phyloP scores from a whole-genome alignment of 1,140 invertebrate species.

The Coelopa frigida region DNA sequence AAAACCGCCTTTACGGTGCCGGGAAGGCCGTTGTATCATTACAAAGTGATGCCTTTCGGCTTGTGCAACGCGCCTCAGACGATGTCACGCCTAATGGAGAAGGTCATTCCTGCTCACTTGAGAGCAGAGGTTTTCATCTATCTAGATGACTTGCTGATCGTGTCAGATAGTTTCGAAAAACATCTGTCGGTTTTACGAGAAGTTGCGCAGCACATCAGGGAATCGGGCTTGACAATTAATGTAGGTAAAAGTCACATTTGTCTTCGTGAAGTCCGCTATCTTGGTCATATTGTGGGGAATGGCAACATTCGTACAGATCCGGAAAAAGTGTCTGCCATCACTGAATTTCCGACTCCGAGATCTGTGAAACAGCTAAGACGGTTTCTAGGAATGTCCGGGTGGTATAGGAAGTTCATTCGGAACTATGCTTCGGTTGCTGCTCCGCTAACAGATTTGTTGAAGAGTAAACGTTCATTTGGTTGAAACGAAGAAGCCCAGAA shows the following conservation, averaged over 20 bases:
- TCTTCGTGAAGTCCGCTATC: constrained; percentile 20
- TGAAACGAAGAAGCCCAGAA: not conserved
- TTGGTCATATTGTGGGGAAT: constrained; percentile 14
- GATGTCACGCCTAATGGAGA: constrained; percentile 12
- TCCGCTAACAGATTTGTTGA: constrained; percentile 21
- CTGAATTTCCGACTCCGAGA: constrained; percentile 6
- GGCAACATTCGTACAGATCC: constrained; percentile 39
- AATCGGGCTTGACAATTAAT: constrained; percentile 20
- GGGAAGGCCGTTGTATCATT: constrained; percentile 31
- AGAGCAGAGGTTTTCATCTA: constrained; percentile 13
- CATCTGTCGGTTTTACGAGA: constrained; percentile 3
- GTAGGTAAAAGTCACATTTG: constrained; percentile 18
- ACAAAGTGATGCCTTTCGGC: constrained; percentile 17
- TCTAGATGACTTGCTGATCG: constrained; percentile 12
- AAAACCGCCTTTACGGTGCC: constrained; percentile 42
- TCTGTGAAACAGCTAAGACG: constrained; percentile 34
- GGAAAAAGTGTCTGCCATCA: constrained; percentile 19
- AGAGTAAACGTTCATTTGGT: not conserved
- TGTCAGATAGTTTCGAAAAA: constrained; percentile 5
- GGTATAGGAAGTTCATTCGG: constrained; percentile 36
- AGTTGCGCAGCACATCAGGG: constrained; percentile 4
- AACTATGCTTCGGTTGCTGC: constrained; percentile 28
- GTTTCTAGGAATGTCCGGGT: constrained; percentile 45
- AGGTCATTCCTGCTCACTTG: constrained; percentile 39
- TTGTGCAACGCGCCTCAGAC: constrained; percentile 15